phyloP scores from a whole-genome alignment of 2,113 vertebrate genomes.

The Nesoenas mayeri region DNA sequence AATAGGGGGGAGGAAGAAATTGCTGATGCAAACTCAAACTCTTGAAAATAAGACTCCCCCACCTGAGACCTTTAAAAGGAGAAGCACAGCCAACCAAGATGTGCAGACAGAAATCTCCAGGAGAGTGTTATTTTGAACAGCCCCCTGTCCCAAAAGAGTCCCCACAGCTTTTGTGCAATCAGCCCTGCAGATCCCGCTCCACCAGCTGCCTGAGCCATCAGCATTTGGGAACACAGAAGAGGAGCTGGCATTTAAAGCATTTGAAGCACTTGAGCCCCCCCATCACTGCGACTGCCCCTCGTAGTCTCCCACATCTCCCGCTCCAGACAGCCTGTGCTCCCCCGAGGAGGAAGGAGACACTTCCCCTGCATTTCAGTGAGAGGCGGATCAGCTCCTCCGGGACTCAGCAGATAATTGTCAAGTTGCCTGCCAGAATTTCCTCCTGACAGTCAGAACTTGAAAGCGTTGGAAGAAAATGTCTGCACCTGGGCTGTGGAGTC shows the following conservation, averaged over 20 bases:
- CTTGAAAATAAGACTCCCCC: background rate
- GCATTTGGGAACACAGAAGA: background rate
- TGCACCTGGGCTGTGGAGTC: background rate
- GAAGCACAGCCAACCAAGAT: background rate
- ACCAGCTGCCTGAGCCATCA: background rate
- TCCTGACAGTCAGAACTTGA: constrained; percentile 27
- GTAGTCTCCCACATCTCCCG: fast-evolving
- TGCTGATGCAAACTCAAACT: background rate
- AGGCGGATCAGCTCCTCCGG: constrained; percentile 12
- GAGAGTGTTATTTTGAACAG: background rate
- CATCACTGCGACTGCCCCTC: background rate
- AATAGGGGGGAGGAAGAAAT: background rate
- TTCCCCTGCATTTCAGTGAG: constrained; percentile 3
- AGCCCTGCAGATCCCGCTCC: background rate
- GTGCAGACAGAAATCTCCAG: background rate
- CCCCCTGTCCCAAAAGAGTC: background rate
- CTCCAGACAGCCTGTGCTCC: background rate
- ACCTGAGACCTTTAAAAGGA: background rate
- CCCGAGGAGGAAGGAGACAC: background rate
- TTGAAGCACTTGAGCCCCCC: background rate
- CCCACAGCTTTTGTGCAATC: background rate
- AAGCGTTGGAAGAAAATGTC: constrained; percentile 40
- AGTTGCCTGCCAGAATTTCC: constrained; percentile 52
- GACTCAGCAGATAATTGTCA: background rate
- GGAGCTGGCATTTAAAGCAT: background rate